Base-by-base conservation (phyloP, 2,113 vertebrate genomes). In the Gymnobelideus leadbeateri region DNA sequence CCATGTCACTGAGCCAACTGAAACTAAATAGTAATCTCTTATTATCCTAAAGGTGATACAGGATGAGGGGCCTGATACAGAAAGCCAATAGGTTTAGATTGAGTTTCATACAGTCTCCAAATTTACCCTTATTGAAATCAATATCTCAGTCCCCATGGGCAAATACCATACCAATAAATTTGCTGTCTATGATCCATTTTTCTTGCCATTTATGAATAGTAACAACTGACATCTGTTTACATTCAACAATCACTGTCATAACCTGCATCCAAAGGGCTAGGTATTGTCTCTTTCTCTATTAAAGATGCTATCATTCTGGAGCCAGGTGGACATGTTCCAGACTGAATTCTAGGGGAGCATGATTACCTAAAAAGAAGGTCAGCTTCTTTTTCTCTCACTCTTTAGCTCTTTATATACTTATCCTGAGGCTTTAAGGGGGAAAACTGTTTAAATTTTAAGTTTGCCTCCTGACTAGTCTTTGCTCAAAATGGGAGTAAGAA, bases 51-150 rank as follows among this genome's bases (percentile, higher is more conserved):
- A 9, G 61, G 11, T n/a, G 94, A 26, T 47, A 90, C 84, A 51
- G 53, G 26, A 37, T 92, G 19, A 95, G 9, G 7, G n/a, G 5
- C n/a, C 68, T 84, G 16, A 23, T 84, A 8, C n/a, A 84, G 37
- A 84, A 84, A 84, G 55, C 92, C 93, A 94, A 51, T 37, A 91
- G 92, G 90, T 21, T 49, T 26, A 50, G 61, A 43, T 53, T 91
- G 1, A 84, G 49, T 92, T 91, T 53, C 4, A 25, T 0, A 37
- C 8, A 25, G 28, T 46, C 49, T 31, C 61, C 92, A 54, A 54
- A 43, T 50, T 21, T 89, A 89, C 11, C 5, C 16, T 53, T 16
- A 10, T 10, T 49, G 43, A 89, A 89, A n/a, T 43, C n/a, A 84
- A 84, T 43, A 54, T 50, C 3, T 47, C 50, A 93, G 16, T 16